Base-by-base conservation (phyloP, 2,888 invertebrate species). In the Camponotus fellah region DNA sequence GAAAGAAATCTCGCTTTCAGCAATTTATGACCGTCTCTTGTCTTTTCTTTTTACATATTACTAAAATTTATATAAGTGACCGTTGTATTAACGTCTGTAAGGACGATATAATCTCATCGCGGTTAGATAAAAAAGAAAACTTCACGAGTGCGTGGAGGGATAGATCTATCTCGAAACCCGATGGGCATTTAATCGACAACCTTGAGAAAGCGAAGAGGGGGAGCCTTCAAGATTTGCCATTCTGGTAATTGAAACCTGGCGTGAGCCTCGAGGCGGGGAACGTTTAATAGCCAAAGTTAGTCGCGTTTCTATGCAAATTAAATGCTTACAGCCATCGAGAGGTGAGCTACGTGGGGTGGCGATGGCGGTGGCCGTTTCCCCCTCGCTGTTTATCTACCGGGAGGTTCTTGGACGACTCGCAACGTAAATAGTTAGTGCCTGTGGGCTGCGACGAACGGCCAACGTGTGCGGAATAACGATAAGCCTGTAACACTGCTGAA, bases 401-500 rank as follows among this genome's bases (percentile, higher is more conserved):
- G 80, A 80, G 87, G 87, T 90, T 89, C 91, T 92, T 91, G 91
- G 92, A 89, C 89, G 92, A 92, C 92, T 92, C 92, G 92, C 91
- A 93, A 92, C 92, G 92, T 90, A 89, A 91, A 92, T 92, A 92
- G 92, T 93, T 93, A 93, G 93, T 92, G 91, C 90, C 90, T 89
- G 90, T 88, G 89, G 87, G 90, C 91, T 89, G 90, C 92, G 92
- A 93, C 90, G 93, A 93, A 93, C 93, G 91, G 90, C 92, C 93
- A 92, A 92, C 93, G 93, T 93, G 92, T 93, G 93, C 91, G 85
- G 93, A 93, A 93, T 93, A 93, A 92, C 92, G 93, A 93, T 93
- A 93, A 93, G 93, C 93, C 92, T 80, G 91, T 90, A 92, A 92
- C 91, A 90, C 91, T 90, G 77, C 89, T 90, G 90, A 91, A 89